phyloP scores from a whole-genome alignment of 2,888 invertebrate genomes.

The Lithophane socia region DNA sequence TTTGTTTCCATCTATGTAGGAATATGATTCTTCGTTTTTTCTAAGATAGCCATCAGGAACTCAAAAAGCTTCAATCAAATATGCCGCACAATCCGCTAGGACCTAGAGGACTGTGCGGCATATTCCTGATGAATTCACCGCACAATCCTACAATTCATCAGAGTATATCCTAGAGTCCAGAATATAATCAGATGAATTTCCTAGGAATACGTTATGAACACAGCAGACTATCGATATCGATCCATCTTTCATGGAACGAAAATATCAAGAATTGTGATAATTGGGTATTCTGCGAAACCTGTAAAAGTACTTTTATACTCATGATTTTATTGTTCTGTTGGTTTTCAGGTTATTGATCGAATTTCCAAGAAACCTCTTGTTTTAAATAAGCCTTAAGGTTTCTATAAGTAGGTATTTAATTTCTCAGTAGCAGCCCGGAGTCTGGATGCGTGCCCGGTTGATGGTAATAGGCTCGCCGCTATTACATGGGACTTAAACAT shows the following conservation, averaged over 20 bases:
- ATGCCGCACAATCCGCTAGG: neutral
- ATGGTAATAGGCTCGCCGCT: too few species aligned
- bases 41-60: neutral
- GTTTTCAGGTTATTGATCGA: neutral
- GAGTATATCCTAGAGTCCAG: too few species aligned
- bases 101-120: too few species aligned
- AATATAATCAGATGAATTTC: neutral
- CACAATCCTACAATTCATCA: too few species aligned
- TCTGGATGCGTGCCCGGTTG: too few species aligned
- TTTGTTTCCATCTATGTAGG: too few species aligned
- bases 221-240: too few species aligned
- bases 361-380: slow-evolving; percentile 2
- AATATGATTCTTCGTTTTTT: too few species aligned
- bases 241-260: neutral
- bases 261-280: neutral
- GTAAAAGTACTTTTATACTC: slow-evolving; percentile 5
- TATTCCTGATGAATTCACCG: too few species aligned
- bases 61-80: neutral
- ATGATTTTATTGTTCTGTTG: neutral
- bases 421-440: too few species aligned
- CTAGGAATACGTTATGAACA: neutral
- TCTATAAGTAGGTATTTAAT: neutral
- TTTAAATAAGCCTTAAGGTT: neutral
- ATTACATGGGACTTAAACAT: too few species aligned
- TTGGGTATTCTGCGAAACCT: slow-evolving; percentile 1